A percentile compares a stretch with the other conserved stretches of the same genome.
These are phyloP conservation scores for Danio kyathit DNA, from an alignment of 2,797 vertebrate genomes.

Conservation along the genomic window DNA sequence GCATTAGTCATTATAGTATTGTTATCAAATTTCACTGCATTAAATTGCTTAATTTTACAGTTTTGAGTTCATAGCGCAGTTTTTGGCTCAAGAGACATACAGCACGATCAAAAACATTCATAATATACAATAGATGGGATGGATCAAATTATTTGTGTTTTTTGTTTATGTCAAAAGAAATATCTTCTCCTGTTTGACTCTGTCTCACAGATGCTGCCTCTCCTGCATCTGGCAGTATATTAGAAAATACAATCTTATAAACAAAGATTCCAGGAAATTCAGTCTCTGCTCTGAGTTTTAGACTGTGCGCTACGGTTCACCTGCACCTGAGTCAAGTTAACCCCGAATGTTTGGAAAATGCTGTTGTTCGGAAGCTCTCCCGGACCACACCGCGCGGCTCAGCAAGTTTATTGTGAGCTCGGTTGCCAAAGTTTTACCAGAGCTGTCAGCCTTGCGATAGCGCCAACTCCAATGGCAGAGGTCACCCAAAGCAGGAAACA, in stretches of 20 bases:
- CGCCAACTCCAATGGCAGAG: conserved; percentile 67
- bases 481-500: conserved; percentile 74
- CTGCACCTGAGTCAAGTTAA: conserved; percentile 36
- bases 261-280: conserved; percentile 19
- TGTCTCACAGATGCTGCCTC: conserved; percentile 15
- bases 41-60: neutral
- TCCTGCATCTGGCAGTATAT: conserved; percentile 6
- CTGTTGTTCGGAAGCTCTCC: conserved; percentile 45
- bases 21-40: too few relatives aligned
- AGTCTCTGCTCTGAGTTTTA: conserved; percentile 21
- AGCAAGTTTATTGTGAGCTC: conserved; percentile 49
- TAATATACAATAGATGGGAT: conserved; percentile 21
- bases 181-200: conserved; percentile 47
- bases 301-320: conserved; percentile 9
- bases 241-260: neutral
- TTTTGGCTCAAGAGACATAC: neutral
- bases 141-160: neutral
- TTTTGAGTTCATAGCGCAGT: neutral
- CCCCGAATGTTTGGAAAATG: conserved; percentile 5
- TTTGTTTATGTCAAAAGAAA: conserved; percentile 63
- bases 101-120: neutral
- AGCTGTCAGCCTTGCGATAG: conserved; percentile 64
- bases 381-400: conserved; percentile 14
- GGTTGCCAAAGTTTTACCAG: conserved; percentile 40
- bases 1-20: neutral